Conservation (phyloP, 2,888 invertebrate species). For the Tridacna gigas region DNA sequence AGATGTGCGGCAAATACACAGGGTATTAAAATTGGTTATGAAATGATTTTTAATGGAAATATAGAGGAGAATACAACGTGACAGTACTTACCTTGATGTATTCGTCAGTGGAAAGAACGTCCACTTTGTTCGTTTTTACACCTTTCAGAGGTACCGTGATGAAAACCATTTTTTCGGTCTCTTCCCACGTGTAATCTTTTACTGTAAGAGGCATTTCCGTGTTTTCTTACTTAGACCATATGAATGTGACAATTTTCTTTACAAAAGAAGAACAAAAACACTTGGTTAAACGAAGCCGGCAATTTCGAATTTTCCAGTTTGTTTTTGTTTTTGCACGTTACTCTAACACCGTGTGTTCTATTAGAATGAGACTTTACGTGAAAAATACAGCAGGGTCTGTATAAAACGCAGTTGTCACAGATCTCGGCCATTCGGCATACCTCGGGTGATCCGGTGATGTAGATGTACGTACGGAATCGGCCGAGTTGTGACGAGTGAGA, state of each 20-base stretch:
- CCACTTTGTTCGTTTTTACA: conserved; percentile 88
- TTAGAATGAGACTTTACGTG: neutral
- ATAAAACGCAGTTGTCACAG: too few relatives aligned
- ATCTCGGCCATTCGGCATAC: too few relatives aligned
- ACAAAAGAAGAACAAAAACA: too few relatives aligned
- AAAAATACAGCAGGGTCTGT: neutral
- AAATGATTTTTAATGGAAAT: too few relatives aligned
- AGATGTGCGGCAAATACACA: too few relatives aligned
- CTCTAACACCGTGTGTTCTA: neutral
- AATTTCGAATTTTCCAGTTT: neutral
- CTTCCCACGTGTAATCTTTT: conserved; percentile 91
- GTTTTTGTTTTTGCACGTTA: conserved; percentile 25
- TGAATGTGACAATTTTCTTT: neutral
- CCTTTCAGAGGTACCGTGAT: conserved; percentile 89
- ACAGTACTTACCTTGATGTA: conserved; percentile 90
- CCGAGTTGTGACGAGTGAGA: too few relatives aligned
- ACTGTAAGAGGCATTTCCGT: conserved; percentile 86
- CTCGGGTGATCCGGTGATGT: too few relatives aligned
- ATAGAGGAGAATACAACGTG: too few relatives aligned
- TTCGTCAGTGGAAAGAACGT: conserved; percentile 89
- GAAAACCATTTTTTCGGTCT: conserved; percentile 88
- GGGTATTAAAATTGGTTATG: too few relatives aligned
- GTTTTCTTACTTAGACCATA: neutral
- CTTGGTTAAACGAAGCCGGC: too few relatives aligned
- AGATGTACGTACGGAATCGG: too few relatives aligned